A percentile compares a stretch with the other conserved stretches of the same genome.
These are phyloP conservation scores for Athetis lepigone DNA, from an alignment of 2,888 invertebrate species.

Conservation along the genomic window DNA sequence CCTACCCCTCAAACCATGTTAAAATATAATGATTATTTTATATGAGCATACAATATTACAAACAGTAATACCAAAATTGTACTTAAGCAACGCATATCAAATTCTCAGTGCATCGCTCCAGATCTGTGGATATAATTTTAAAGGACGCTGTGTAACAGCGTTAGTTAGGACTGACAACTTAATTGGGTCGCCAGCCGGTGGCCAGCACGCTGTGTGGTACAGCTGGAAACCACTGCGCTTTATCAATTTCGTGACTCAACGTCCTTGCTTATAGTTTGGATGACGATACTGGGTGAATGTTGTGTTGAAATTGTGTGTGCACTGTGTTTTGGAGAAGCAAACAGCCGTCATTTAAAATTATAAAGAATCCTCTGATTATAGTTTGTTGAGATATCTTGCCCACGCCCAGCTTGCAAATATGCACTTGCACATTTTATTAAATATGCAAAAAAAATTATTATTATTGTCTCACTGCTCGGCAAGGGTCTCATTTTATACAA, in stretches of 20 bases:
- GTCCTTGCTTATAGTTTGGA: neutral
- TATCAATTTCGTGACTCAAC: slow-evolving; percentile 28
- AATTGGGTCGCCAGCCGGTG: slow-evolving; percentile 51
- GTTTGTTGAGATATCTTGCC: no score
- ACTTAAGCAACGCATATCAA: neutral
- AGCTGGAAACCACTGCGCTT: slow-evolving; percentile 28
- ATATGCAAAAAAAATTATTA: no score
- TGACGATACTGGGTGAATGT: neutral
- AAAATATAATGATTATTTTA: no score
- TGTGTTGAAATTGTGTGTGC: neutral
- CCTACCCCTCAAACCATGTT: no score
- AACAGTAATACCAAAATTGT: neutral
- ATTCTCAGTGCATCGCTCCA: slow-evolving; percentile 17
- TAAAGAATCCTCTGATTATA: no score
- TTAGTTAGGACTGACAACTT: slow-evolving; percentile 54
- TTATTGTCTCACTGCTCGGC: no score
- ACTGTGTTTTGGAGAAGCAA: neutral
- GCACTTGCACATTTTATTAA: no score
- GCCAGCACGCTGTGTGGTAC: slow-evolving; percentile 24
- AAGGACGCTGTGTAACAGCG: slow-evolving; percentile 23
- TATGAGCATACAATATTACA: neutral
- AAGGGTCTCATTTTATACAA: no score
- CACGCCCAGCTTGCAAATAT: no score
- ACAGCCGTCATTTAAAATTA: no score
- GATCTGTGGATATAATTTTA: slow-evolving; percentile 34